Conservation (phyloP, 2,888 invertebrate species). For the Coremacera marginata region DNA sequence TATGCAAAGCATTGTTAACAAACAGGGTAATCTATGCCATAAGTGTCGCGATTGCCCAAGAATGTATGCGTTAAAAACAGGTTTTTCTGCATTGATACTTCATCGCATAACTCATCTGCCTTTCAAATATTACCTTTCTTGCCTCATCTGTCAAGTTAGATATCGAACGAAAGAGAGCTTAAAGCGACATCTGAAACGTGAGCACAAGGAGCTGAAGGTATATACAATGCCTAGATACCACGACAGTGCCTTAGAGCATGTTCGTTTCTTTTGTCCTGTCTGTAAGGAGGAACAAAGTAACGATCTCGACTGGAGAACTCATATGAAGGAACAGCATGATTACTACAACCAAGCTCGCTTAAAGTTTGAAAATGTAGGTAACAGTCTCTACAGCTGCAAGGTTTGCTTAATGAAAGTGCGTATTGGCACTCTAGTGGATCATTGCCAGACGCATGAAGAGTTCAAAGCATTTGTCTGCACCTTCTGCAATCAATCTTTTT, state of each 20-base stretch:
- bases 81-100: not conserved
- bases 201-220: slow-evolving; percentile 10
- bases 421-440: not conserved
- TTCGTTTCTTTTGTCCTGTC: slow-evolving; percentile 35
- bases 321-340: slow-evolving; percentile 37
- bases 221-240: not conserved
- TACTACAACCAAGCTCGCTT: not conserved
- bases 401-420: slow-evolving; percentile 21
- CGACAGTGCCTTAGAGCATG: not conserved
- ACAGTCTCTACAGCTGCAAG: slow-evolving; percentile 29
- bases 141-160: slow-evolving; percentile 34
- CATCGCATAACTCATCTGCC: slow-evolving; percentile 41
- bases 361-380: not conserved
- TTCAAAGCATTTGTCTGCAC: slow-evolving; percentile 36
- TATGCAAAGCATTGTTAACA: slow-evolving; percentile 37
- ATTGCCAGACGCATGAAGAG: slow-evolving; percentile 34
- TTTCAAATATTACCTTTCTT: slow-evolving; percentile 23
- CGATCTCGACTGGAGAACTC: slow-evolving; percentile 13
- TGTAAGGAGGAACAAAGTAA: slow-evolving; percentile 14
- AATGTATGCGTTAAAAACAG: not conserved
- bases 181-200: slow-evolving; percentile 9
- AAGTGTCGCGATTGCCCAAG: slow-evolving; percentile 36
- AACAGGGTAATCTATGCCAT: slow-evolving; percentile 32
- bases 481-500: slow-evolving; percentile 15
- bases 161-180: not conserved